Evolutionary conservation across 2,113 vertebrate genomes (phyloP), one percentile per base, ranked within the genome.

Genomic region (Brienomyrus brachyistius): DNA sequence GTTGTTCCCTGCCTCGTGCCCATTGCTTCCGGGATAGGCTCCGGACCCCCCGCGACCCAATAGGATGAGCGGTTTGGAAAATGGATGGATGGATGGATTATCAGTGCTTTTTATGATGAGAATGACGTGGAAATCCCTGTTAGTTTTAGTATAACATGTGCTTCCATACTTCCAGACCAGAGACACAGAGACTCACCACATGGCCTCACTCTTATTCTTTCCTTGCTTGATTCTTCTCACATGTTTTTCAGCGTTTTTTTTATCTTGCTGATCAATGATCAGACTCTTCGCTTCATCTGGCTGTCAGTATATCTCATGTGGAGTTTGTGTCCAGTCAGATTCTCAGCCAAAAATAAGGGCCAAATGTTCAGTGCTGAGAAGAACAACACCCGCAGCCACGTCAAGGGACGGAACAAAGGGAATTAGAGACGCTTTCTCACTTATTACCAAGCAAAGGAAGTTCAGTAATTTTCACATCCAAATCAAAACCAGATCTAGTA

Each of bases 191-290:
- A 56, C 23, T 50, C 50, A 48, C 31, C 91, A 91, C 31, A 88
- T 92, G 91, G 91, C 56, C 90, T 35, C 89, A 86, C 47, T 88
- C 48, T 66, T 90, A 90, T 91, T 89, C 62, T 83, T 92, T 13
- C n/a, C 59, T 66, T 89, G 59, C 50, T 84, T 70, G 87, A 80
- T 45, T 86, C 31, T 89, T 86, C 23, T 31, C n/a, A 15, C 19
- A 74, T 88, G 45, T 70, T 70, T 74, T 48, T 23, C 21, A 19
- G 23, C 74, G 43, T 48, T 70, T 74, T 59, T 80, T 70, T 15
- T 23, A 77, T 19, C 35, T 51, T 86, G 50, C 50, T 2, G 50
- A 86, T 31, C 47, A 52, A 86, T 27, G 84, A 27, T 10, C 23
- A 6, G 48, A 84, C 23, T 47, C 47, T n/a, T 84, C 11, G 17